A percentile compares a stretch with the other conserved stretches of the same genome.
These are phyloP conservation scores for Cistogaster globosa DNA, from an alignment of 2,888 invertebrate species.

Conservation along the genomic window DNA sequence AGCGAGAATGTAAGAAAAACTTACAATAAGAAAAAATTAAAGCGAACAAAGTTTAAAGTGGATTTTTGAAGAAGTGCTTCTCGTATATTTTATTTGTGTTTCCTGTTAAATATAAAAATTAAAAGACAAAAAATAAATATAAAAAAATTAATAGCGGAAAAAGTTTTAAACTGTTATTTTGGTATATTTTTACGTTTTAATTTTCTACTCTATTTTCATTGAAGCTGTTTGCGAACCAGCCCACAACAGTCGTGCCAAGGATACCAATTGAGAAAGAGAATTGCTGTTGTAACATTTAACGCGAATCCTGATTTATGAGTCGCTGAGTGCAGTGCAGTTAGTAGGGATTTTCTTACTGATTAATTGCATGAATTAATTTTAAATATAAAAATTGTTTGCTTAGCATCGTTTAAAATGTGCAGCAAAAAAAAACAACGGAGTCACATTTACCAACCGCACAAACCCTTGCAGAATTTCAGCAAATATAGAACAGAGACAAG, in stretches of 20 bases:
- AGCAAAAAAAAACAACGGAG: slow-evolving; percentile 2
- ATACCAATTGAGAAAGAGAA: slow-evolving; percentile 1
- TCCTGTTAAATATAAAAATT: slow-evolving; percentile 27
- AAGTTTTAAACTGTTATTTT: slow-evolving; percentile 29
- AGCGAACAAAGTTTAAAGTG: slow-evolving; percentile 42
- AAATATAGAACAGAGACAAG: slow-evolving; percentile 17
- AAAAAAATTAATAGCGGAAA: slow-evolving; percentile 19
- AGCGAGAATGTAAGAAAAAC: slow-evolving; percentile 14
- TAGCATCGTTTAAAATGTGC: slow-evolving; percentile 60
- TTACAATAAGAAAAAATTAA: slow-evolving; percentile 27
- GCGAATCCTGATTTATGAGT: slow-evolving; percentile 71
- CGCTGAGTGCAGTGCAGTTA: slow-evolving; percentile 68
- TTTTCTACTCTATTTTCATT: slow-evolving; percentile 4
- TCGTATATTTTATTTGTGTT: slow-evolving; percentile 23
- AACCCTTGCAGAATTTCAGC: slow-evolving; percentile 35
- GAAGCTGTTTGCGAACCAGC: slow-evolving; percentile 21
- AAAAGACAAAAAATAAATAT: background rate
- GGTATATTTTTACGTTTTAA: background rate
- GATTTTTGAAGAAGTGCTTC: slow-evolving; percentile 19
- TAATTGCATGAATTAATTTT: slow-evolving; percentile 70
- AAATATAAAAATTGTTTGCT: slow-evolving; percentile 69
- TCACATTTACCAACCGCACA: slow-evolving; percentile 66
- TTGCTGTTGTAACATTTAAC: slow-evolving; percentile 48
- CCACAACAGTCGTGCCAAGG: slow-evolving; percentile 15
- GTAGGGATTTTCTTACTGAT: slow-evolving; percentile 69